Conservation (phyloP, 2,797 vertebrate species). For the Anniella stebbinsi region DNA sequence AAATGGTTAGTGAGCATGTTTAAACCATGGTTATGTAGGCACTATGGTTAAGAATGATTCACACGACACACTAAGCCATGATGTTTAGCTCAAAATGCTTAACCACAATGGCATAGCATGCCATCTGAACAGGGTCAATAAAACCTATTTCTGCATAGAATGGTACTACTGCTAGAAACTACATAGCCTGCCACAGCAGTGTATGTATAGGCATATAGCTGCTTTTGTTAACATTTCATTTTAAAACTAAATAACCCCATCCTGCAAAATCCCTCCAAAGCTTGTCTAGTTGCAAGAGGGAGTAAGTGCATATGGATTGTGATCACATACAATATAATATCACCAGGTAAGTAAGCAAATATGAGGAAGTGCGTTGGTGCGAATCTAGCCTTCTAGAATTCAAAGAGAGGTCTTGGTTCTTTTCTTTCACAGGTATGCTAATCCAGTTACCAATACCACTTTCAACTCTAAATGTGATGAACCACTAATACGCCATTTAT, state of each 20-base stretch:
- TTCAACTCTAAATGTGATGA: constrained; percentile 13
- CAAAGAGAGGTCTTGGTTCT: not conserved
- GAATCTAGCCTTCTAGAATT: not conserved
- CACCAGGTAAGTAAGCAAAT: not conserved
- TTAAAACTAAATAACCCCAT: not conserved
- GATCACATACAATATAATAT: not conserved
- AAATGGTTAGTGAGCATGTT: no score
- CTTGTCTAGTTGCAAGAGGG: not conserved
- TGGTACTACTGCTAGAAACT: not conserved
- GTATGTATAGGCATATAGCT: not conserved
- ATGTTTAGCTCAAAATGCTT: no score
- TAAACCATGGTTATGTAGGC: no score
- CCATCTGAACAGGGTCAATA: no score
- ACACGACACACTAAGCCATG: no score
- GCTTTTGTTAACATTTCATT: not conserved
- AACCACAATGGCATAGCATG: no score
- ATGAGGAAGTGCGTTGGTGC: no score
- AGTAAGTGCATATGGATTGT: not conserved
- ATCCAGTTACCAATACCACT: not conserved
- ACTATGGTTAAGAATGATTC: no score
- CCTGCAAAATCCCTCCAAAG: not conserved
- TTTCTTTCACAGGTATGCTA: not conserved
- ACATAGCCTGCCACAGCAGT: not conserved
- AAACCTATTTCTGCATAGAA: not conserved
- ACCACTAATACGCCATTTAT: constrained; percentile 2